These are phyloP conservation scores for Microctonus brassicae DNA, from an alignment of 2,888 invertebrate genomes.

Conservation along the genomic window DNA sequence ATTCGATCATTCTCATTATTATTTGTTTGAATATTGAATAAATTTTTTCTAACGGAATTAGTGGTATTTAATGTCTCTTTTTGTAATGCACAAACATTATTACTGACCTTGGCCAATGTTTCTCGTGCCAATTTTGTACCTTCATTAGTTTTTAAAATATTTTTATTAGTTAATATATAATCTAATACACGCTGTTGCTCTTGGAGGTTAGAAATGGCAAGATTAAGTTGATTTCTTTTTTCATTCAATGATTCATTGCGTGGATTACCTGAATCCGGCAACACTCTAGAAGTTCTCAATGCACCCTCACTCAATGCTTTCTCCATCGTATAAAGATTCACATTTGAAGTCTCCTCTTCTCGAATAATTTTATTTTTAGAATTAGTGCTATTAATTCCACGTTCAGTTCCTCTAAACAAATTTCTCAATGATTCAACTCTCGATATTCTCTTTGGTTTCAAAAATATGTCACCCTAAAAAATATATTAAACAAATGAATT, in stretches of 20 bases:
- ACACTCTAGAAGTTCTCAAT: conserved; percentile 48
- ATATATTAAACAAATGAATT: conserved; percentile 15
- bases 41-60: conserved; percentile 55
- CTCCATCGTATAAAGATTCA: conserved; percentile 57
- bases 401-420: conserved; percentile 68
- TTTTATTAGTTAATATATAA: conserved; percentile 58
- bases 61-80: not conserved
- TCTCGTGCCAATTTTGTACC: conserved; percentile 52
- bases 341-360: conserved; percentile 49
- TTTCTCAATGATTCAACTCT: conserved; percentile 73
- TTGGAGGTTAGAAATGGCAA: conserved; percentile 63
- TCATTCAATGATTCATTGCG: conserved; percentile 39
- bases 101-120: conserved; percentile 45
- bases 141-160: conserved; percentile 53
- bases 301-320: conserved; percentile 63
- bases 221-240: conserved; percentile 57
- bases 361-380: conserved; percentile 54
- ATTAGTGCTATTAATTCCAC: conserved; percentile 51
- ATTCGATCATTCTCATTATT: conserved; percentile 56
- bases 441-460: conserved; percentile 68
- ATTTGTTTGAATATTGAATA: conserved; percentile 50
- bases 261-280: conserved; percentile 46
- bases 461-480: conserved; percentile 7
- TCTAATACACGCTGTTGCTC: conserved; percentile 64
- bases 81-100: not conserved